Percentiles rank a stretch among this genome's conserved stretches.
Conservation (phyloP, 1,140 invertebrate species). For the Drosophila repletoides region DNA sequence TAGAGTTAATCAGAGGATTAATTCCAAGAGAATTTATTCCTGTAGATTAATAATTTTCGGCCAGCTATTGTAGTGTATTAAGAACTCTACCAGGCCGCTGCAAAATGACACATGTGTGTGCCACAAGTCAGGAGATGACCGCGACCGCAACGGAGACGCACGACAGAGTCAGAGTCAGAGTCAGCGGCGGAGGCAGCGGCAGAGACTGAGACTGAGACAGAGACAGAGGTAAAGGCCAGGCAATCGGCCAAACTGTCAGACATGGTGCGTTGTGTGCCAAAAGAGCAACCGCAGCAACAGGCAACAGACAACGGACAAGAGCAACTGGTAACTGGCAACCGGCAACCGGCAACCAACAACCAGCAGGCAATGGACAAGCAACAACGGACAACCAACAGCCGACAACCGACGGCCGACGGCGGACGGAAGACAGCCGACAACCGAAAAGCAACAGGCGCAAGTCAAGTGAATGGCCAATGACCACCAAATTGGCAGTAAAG, state of each 20-base stretch:
- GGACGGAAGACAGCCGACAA: conserved; percentile 11
- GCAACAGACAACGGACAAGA: no score
- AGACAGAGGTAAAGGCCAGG: conserved; percentile 39
- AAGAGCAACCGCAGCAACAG: conserved; percentile 60
- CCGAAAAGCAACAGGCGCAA: conserved; percentile 55
- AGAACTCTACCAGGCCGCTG: conserved; percentile 14
- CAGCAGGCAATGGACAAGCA: conserved; percentile 15
- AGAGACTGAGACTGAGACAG: not conserved
- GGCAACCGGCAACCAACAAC: conserved; percentile 19
- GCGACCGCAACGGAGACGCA: conserved; percentile 54
- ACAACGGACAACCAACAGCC: conserved; percentile 13
- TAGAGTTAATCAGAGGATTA: no score
- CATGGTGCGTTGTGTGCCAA: conserved; percentile 73
- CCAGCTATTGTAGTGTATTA: conserved; percentile 26
- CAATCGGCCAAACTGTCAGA: conserved; percentile 74
- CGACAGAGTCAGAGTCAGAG: conserved; percentile 35
- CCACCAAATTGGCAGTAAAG: conserved; percentile 81
- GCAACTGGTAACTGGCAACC: not conserved
- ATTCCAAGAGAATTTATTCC: no score
- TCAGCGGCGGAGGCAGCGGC: not conserved
- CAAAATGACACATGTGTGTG: conserved; percentile 38
- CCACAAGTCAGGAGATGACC: conserved; percentile 70
- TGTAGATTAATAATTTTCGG: not conserved
- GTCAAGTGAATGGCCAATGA: conserved; percentile 80
- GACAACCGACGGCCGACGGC: conserved; percentile 16